Evolutionary conservation across 1,140 invertebrate genomes (phyloP).

Genomic region (Octopus bimaculoides): DNA sequence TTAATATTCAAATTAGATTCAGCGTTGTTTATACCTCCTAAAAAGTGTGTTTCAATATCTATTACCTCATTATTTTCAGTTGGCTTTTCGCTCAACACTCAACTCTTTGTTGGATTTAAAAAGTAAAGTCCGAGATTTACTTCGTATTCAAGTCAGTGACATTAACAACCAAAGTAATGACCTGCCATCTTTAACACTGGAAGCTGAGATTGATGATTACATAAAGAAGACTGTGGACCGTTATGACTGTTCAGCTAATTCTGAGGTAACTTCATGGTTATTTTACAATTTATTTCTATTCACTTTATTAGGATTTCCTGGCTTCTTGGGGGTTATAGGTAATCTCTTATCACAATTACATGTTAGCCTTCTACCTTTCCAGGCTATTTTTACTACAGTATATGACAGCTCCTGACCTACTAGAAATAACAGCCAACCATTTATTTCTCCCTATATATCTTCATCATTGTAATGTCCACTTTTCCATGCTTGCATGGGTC

Average conservation of each 20-base stretch:
- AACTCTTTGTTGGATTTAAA: slow-evolving; percentile 60
- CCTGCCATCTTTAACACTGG: slow-evolving; percentile 56
- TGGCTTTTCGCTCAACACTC: slow-evolving; percentile 65
- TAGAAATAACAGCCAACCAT: neutral
- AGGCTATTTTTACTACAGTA: neutral
- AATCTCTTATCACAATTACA: neutral
- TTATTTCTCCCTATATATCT: too few relatives aligned
- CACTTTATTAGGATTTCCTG: neutral
- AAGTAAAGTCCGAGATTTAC: slow-evolving; percentile 58
- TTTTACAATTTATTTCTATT: neutral
- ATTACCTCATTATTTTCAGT: slow-evolving; percentile 52
- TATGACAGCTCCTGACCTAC: neutral
- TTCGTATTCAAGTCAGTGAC: slow-evolving; percentile 58
- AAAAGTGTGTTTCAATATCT: too few relatives aligned
- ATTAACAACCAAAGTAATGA: slow-evolving; percentile 24
- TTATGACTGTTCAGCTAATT: slow-evolving; percentile 62
- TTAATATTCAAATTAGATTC: too few relatives aligned
- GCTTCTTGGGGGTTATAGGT: neutral
- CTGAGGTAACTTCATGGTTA: slow-evolving; percentile 59
- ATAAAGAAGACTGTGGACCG: slow-evolving; percentile 61
- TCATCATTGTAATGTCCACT: too few relatives aligned
- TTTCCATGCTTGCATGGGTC: too few relatives aligned
- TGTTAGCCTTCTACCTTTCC: neutral
- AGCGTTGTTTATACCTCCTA: too few relatives aligned
- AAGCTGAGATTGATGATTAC: slow-evolving; percentile 60